These are phyloP conservation scores for Gallinago media DNA, from an alignment of 2,113 vertebrate genomes.

Conservation along the genomic window DNA sequence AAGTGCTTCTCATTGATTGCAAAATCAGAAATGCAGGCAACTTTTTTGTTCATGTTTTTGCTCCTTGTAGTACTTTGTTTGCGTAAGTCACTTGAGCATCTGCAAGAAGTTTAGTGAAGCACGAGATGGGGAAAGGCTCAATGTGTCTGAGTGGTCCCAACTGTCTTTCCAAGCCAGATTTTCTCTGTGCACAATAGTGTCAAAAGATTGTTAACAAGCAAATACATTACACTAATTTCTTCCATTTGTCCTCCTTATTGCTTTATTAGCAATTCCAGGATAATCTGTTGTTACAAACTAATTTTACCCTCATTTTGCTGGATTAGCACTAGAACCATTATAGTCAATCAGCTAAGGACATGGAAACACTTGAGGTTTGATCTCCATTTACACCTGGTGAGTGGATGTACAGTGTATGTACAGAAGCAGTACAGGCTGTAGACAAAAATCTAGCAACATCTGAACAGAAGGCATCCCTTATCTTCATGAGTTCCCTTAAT, in stretches of 20 bases:
- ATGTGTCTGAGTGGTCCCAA: not conserved
- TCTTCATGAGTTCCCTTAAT: slow-evolving; percentile 47
- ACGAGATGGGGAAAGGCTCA: not conserved
- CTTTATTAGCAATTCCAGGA: not conserved
- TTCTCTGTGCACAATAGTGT: not conserved
- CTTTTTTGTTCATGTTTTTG: not conserved
- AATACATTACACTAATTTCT: not conserved
- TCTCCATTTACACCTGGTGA: slow-evolving; percentile 8
- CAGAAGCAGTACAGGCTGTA: not conserved
- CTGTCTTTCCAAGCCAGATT: not conserved
- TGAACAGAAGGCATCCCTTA: slow-evolving; percentile 52
- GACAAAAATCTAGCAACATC: not conserved
- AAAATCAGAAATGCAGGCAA: not conserved
- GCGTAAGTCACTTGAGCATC: not conserved
- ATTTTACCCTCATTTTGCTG: not conserved
- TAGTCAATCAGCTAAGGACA: not conserved
- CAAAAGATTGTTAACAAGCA: not conserved
- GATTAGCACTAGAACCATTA: not conserved
- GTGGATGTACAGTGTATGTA: not conserved
- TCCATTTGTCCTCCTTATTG: not conserved
- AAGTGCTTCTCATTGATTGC: not conserved
- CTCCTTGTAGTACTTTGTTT: not conserved
- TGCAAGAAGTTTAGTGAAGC: not conserved
- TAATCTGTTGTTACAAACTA: not conserved
- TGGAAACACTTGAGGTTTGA: not conserved